Percentiles rank a stretch among this genome's conserved stretches.
Conservation (phyloP, 2,888 invertebrate genomes). For the Xanthia togata region DNA sequence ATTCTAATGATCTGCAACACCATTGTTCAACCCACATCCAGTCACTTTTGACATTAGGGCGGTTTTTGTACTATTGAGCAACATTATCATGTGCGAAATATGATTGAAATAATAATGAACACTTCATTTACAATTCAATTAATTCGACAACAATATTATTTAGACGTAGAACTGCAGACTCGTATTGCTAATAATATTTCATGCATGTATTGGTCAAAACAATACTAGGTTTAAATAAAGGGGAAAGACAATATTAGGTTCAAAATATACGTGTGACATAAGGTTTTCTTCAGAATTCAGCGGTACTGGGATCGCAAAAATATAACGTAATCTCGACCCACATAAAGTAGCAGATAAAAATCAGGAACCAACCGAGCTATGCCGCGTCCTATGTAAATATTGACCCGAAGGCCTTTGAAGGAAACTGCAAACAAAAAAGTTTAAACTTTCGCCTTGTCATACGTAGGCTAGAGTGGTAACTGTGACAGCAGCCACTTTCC, state of each 20-base stretch:
- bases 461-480: constrained; percentile 71
- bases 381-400: constrained; percentile 73
- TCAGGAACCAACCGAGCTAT: constrained; percentile 31
- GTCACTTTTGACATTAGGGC: constrained; percentile 60
- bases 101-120: constrained; percentile 50
- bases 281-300: constrained; percentile 19
- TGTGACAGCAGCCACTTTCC: constrained; percentile 80
- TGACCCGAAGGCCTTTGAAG: constrained; percentile 73
- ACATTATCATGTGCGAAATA: constrained; percentile 58
- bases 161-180: constrained; percentile 7
- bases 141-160: constrained; percentile 41
- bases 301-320: constrained; percentile 15
- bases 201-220: constrained; percentile 1
- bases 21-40: constrained; percentile 75
- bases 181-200: constrained; percentile 4
- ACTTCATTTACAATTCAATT: constrained; percentile 54
- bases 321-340: constrained; percentile 37
- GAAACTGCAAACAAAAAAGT: constrained; percentile 79
- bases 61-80: constrained; percentile 58
- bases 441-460: constrained; percentile 80
- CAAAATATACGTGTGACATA: constrained; percentile 7
- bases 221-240: not conserved
- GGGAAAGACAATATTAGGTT: constrained; percentile 4
- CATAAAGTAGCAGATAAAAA: constrained; percentile 50
- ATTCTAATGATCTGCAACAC: constrained; percentile 72